phyloP scores from a whole-genome alignment of 92 coral and sea anemone genomes.

The Palythoa caribaeorum region DNA sequence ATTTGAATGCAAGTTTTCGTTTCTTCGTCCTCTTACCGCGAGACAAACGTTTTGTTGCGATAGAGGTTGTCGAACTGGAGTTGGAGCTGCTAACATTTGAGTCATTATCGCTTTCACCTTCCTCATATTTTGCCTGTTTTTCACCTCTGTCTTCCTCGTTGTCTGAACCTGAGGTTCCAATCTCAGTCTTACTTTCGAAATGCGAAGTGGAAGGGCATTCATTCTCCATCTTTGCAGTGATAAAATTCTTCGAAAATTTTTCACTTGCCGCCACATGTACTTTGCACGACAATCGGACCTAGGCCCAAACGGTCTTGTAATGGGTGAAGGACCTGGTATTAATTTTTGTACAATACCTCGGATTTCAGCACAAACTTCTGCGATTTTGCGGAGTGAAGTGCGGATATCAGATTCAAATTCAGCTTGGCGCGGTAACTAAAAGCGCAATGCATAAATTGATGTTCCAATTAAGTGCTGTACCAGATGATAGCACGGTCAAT shows the following conservation, averaged over 20 bases:
- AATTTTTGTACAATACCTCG: not conserved
- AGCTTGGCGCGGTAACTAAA: too few relatives aligned
- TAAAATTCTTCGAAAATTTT: not conserved
- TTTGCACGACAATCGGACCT: not conserved
- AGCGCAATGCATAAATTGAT: too few relatives aligned
- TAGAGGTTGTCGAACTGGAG: slow-evolving; percentile 79
- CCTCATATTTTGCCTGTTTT: slow-evolving; percentile 81
- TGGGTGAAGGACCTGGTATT: not conserved
- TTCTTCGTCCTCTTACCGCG: slow-evolving; percentile 82
- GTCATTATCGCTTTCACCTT: slow-evolving; percentile 93
- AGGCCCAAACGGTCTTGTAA: not conserved
- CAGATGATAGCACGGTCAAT: too few relatives aligned
- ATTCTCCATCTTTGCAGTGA: slow-evolving; percentile 14
- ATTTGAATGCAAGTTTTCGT: slow-evolving; percentile 85
- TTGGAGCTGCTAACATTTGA: slow-evolving; percentile 88
- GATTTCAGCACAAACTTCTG: too few relatives aligned
- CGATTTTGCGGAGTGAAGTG: too few relatives aligned
- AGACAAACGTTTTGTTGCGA: slow-evolving; percentile 67
- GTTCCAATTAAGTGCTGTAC: too few relatives aligned
- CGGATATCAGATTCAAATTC: too few relatives aligned
- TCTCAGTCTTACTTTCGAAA: slow-evolving; percentile 11
- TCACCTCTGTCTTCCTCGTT: slow-evolving; percentile 75
- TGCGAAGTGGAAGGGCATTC: not conserved
- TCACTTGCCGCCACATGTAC: slow-evolving; percentile 32
- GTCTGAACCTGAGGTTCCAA: slow-evolving; percentile 57